Base-by-base conservation (phyloP, 2,888 invertebrate genomes). In the Apodemia duryi region DNA sequence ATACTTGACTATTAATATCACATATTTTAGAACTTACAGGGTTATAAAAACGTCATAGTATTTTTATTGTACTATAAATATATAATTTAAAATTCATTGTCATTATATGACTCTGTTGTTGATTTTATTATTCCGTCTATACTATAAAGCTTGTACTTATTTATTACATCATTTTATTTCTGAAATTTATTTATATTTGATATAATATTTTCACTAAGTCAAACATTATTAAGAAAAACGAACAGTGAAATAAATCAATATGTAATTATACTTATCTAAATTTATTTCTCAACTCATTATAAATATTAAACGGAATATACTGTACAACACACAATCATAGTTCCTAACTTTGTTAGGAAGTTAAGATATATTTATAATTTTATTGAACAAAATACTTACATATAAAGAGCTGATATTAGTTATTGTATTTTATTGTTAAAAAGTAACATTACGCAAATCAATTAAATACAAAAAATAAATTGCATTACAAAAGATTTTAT, bases 11-110 rank as follows among this genome's bases (percentile, higher is more conserved):
- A 81, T 77, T 79, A 61, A 77, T 79, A 82, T 85, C 84, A 85
- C 86, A 85, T 80, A 81, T 81, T 70, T 86, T 85, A 88, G 85
- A 86, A 81, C 82, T 83, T 83, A 89, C 89, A 89, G 89, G 88
- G 89, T 89, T 85, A 78, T 81, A 79, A 79, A 75, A 80, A 77
- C 76, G 80, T 71, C 67, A 73, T 76, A 76, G 74, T 76, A 68
- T 73, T 75, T 69, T 74, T 66, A 70, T 73, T 75, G 65, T 72
- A 71, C 67, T 73, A 66, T 71, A 70, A 54, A 63, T 66, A 63
- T 54, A 54, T 63, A 64, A 61, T 62, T 66, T 66, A 61, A 60
- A 52, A 61, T 46, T 61, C 57, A 62, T 43, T 66, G 78, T 86
- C 86, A 88, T 83, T 80, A 73, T 88, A 85, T 85, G 83, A 83